Percentiles rank a stretch among this genome's conserved stretches.
These are phyloP conservation scores for Stenolophus ochropezus DNA, from an alignment of 2,888 invertebrate genomes.

Conservation along the genomic window DNA sequence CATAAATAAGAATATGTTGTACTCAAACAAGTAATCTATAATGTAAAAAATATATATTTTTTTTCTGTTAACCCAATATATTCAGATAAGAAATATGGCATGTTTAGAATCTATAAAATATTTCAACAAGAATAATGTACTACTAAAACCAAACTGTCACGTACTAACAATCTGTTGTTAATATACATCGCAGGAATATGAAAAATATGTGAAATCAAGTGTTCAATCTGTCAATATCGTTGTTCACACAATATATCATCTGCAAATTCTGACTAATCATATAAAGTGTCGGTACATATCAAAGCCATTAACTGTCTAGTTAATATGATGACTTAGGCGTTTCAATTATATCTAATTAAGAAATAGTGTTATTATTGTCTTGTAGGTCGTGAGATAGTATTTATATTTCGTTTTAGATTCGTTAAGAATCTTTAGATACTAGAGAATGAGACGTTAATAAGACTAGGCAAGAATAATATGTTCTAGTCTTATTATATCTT, in stretches of 20 bases:
- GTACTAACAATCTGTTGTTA: conserved; percentile 4
- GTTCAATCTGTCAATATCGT: conserved; percentile 1
- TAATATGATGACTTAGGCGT: conserved; percentile 18
- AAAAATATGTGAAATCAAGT: background rate
- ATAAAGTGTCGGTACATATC: background rate
- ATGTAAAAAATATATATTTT: too few relatives aligned
- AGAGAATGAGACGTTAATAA: background rate
- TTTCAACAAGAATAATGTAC: background rate
- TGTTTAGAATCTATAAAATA: background rate
- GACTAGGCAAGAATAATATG: background rate
- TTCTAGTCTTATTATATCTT: conserved; percentile 15
- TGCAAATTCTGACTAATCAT: background rate
- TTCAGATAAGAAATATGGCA: background rate
- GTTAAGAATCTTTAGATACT: background rate
- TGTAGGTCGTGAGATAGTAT: conserved; percentile 14
- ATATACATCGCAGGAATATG: background rate
- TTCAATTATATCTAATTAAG: conserved; percentile 40
- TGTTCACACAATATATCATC: background rate
- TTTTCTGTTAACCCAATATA: background rate
- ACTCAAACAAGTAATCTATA: too few relatives aligned
- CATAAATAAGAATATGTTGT: too few relatives aligned
- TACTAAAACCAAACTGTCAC: conserved; percentile 3
- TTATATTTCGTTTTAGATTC: background rate
- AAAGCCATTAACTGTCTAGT: conserved; percentile 18
- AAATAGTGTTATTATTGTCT: conserved; percentile 39